Evolutionary conservation across 2,888 invertebrate genomes (phyloP).

Genomic region (Ephialtes manifestator): DNA sequence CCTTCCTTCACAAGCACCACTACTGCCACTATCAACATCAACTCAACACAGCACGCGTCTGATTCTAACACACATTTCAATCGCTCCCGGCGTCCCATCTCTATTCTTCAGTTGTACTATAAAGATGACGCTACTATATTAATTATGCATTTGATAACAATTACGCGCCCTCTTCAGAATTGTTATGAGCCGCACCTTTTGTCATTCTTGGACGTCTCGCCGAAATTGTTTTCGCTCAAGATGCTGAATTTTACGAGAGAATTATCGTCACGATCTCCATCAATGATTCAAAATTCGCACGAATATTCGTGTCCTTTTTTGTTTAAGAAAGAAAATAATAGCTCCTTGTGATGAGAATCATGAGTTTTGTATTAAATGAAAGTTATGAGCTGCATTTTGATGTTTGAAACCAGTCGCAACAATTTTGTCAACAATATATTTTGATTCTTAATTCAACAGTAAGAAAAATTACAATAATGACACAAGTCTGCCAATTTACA

Average conservation of each 20-base stretch:
- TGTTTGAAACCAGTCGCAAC: too few species aligned
- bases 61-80: slow-evolving; percentile 72
- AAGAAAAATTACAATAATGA: too few species aligned
- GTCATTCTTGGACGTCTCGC: not conserved
- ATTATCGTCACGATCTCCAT: not conserved
- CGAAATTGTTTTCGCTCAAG: not conserved
- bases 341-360: too few species aligned
- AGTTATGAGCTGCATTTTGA: too few species aligned
- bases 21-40: slow-evolving; percentile 57
- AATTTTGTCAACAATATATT: too few species aligned
- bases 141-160: slow-evolving; percentile 59
- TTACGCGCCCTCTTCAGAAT: slow-evolving; percentile 31
- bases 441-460: too few species aligned
- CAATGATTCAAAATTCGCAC: not conserved
- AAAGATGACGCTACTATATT: slow-evolving; percentile 52
- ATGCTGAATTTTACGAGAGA: slow-evolving; percentile 2
- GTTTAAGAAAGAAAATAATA: too few species aligned
- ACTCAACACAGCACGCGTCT: slow-evolving; percentile 59
- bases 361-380: too few species aligned
- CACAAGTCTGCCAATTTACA: too few species aligned
- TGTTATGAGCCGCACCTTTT: slow-evolving; percentile 14
- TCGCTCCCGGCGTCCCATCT: slow-evolving; percentile 51
- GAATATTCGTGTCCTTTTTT: not conserved
- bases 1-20: slow-evolving; percentile 49
- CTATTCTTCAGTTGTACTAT: slow-evolving; percentile 52